phyloP scores from a whole-genome alignment of 2,888 invertebrate genomes.

The Melanostoma scalare region DNA sequence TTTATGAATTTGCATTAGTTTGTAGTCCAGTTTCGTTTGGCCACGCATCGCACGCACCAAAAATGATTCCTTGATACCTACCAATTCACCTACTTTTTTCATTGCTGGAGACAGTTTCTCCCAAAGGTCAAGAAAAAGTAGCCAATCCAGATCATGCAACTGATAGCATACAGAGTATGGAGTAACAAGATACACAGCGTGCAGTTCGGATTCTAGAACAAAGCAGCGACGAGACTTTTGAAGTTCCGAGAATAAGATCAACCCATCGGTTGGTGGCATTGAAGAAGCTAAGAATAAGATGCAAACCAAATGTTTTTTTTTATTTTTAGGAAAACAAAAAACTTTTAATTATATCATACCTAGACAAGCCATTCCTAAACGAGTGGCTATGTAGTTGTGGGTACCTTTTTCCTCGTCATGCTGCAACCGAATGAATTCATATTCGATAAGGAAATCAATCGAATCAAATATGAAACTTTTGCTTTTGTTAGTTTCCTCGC shows the following conservation, averaged over 20 bases:
- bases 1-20: conserved; percentile 86
- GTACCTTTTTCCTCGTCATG: conserved; percentile 82
- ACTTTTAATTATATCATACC: conserved; percentile 75
- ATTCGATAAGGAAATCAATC: conserved; percentile 88
- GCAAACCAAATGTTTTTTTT: background rate
- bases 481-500: conserved; percentile 13
- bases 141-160: conserved; percentile 90
- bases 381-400: conserved; percentile 88
- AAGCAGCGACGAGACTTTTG: conserved; percentile 94
- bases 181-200: conserved; percentile 97
- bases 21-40: conserved; percentile 84
- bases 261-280: conserved; percentile 96
- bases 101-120: conserved; percentile 89
- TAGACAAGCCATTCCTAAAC: conserved; percentile 95
- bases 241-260: conserved; percentile 93
- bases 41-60: conserved; percentile 90
- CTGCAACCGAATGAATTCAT: conserved; percentile 91
- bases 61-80: conserved; percentile 94
- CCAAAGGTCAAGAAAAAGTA: conserved; percentile 91
- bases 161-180: conserved; percentile 94
- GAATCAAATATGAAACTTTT: conserved; percentile 83
- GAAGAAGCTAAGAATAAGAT: conserved; percentile 86
- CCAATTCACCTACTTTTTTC: conserved; percentile 92
- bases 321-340: background rate
- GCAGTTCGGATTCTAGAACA: conserved; percentile 96